Conservation (phyloP, 2,888 invertebrate genomes). For the Catocala fraxini region DNA sequence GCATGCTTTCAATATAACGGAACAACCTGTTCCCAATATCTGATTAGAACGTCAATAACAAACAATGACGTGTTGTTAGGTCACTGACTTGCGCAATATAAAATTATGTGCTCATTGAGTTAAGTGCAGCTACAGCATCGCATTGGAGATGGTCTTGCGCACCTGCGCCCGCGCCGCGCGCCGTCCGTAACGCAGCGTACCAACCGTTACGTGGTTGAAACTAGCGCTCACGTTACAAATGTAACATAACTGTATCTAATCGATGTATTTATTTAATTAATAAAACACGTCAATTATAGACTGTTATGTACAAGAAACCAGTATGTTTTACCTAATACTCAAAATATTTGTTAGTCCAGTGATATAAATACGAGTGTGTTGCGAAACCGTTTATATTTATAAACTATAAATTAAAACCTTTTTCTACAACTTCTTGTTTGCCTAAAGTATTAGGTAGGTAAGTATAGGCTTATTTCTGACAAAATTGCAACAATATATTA, state of each 20-base stretch:
- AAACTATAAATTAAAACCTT: no score
- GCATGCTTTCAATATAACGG: no score
- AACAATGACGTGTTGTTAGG: slow-evolving; percentile 32
- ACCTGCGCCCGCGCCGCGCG: slow-evolving; percentile 12
- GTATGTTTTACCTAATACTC: no score
- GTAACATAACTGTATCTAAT: slow-evolving; percentile 4
- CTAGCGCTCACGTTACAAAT: slow-evolving; percentile 3
- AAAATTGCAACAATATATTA: no score
- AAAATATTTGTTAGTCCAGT: no score
- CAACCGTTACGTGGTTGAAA: slow-evolving; percentile 35
- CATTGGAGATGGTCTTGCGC: slow-evolving; percentile 39
- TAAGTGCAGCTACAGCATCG: slow-evolving; percentile 23
- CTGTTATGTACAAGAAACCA: neutral
- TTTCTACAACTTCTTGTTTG: no score
- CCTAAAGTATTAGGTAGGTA: no score
- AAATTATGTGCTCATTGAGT: slow-evolving; percentile 30
- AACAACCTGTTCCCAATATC: slow-evolving; percentile 10
- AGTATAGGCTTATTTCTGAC: no score
- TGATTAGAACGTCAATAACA: slow-evolving; percentile 19
- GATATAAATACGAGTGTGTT: no score
- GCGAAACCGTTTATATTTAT: no score
- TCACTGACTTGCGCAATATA: slow-evolving; percentile 44
- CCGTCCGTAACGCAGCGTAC: slow-evolving; percentile 31
- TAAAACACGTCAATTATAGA: neutral
- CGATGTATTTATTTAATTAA: neutral